Base-by-base conservation (phyloP, 2,888 invertebrate genomes). In the Patella depressa region DNA sequence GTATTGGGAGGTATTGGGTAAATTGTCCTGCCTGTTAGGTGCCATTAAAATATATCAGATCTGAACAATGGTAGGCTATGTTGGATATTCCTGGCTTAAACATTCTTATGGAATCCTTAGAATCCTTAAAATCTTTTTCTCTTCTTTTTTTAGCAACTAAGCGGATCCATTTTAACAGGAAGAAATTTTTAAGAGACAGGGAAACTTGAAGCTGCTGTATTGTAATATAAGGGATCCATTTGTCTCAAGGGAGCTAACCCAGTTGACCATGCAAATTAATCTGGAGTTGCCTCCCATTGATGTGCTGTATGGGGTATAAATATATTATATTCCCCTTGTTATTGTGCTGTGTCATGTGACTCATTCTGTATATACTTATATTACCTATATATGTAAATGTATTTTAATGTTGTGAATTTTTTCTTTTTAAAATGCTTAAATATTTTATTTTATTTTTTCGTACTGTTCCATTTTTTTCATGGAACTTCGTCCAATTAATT, bases 111-210 rank as follows among this genome's bases (percentile, higher is more conserved):
- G 45, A 4, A 45, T 9, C 45, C 7, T 45, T 45, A 1, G 45
- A 1, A 9, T n/a, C n/a, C n/a, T 45, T 45, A 45, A 9, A 45
- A 45, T 9, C 9, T 9, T 45, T 45, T 45, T 45, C 45, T 45
- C 45, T 45, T 19, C 24, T 59, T 65, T 65, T 65, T 65, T 65
- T 24, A 65, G 65, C 65, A 65, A 65, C 24, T 65, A 65, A 65
- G 65, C 24, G 73, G 72, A 53, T 73, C 76, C 29, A 65, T 76
- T 69, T 69, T 76, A 53, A 76, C 76, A 72, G 76, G 76, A 45
- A 34, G 73, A 53, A 76, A 76, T 69, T 76, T 73, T 17, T 76
- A 69, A 76, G 69, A 59, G 19, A 73, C 72, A 19, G 53, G 73
- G 65, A 65, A 45, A 65, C 3, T 65, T 65, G 24, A 65, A 65